These are phyloP conservation scores for Manacus vitellinus DNA, from an alignment of 2,113 vertebrate species.

Conservation along the genomic window DNA sequence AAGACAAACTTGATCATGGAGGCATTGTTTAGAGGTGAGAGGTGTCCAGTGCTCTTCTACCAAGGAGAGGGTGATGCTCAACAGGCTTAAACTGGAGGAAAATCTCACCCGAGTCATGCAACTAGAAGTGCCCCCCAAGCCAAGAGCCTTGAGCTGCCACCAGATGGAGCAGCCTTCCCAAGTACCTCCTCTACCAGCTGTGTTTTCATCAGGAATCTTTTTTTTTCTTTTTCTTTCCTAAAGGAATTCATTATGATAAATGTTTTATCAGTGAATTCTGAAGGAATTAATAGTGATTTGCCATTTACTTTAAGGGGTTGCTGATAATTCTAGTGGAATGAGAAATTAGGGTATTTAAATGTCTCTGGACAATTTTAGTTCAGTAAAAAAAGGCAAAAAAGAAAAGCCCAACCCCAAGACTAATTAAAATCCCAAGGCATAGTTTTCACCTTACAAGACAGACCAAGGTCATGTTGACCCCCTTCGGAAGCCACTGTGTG, in stretches of 20 bases:
- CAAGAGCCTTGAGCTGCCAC: neutral
- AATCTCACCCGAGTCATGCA: neutral
- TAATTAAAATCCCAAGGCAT: neutral
- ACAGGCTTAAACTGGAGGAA: neutral
- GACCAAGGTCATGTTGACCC: neutral
- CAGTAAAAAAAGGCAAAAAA: neutral
- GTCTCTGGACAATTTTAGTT: neutral
- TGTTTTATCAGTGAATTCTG: conserved; percentile 27
- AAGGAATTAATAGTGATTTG: conserved; percentile 14
- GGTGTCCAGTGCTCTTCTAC: neutral
- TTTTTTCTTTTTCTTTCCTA: rapidly evolving
- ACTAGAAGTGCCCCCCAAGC: neutral
- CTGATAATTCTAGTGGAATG: neutral
- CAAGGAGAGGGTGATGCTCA: neutral
- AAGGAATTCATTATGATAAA: conserved; percentile 1
- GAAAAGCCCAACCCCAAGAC: neutral
- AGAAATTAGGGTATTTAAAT: neutral
- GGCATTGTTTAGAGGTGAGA: neutral
- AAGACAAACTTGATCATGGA: neutral
- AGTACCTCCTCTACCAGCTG: neutral
- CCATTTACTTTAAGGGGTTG: neutral
- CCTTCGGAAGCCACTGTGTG: neutral
- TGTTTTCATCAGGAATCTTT: neutral
- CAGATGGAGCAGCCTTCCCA: neutral
- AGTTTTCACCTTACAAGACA: neutral